These are phyloP conservation scores for Drosophila ezoana DNA, from an alignment of 2,888 invertebrate genomes.

Conservation along the genomic window DNA sequence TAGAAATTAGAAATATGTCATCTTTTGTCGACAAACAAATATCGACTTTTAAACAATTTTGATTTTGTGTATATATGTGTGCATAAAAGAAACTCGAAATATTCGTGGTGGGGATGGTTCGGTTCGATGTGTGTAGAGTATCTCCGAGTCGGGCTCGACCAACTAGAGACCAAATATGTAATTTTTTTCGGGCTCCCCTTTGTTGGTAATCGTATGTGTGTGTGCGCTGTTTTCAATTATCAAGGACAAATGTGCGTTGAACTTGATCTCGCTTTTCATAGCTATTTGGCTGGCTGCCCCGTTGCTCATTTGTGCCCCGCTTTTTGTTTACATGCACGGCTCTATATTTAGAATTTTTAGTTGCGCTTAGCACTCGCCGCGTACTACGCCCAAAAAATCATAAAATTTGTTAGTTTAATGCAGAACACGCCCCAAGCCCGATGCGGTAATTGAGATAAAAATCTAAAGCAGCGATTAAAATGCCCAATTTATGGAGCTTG, in stretches of 20 bases:
- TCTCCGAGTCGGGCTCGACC: neutral
- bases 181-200: conserved; percentile 67
- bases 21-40: too few species aligned
- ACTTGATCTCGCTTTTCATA: conserved; percentile 80
- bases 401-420: conserved; percentile 74
- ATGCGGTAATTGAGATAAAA: conserved; percentile 63
- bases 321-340: conserved; percentile 64
- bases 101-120: too few species aligned
- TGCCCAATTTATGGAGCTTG: conserved; percentile 65
- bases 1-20: too few species aligned
- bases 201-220: conserved; percentile 23
- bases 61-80: too few species aligned
- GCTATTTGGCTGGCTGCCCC: conserved; percentile 28
- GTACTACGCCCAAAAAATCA: conserved; percentile 29
- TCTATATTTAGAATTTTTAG: conserved; percentile 60
- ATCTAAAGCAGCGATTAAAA: conserved; percentile 64
- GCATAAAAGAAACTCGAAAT: too few species aligned
- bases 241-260: conserved; percentile 81
- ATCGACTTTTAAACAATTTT: too few species aligned
- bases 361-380: conserved; percentile 36
- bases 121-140: neutral
- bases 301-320: conserved; percentile 31
- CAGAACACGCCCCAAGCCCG: conserved; percentile 22
- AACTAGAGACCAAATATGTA: conserved; percentile 1
- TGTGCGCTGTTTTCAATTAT: conserved; percentile 67